A percentile compares a stretch with the other conserved stretches of the same genome.
Evolutionary conservation across 1,140 invertebrate genomes (phyloP).

Genomic region (Cydia pomonella): DNA sequence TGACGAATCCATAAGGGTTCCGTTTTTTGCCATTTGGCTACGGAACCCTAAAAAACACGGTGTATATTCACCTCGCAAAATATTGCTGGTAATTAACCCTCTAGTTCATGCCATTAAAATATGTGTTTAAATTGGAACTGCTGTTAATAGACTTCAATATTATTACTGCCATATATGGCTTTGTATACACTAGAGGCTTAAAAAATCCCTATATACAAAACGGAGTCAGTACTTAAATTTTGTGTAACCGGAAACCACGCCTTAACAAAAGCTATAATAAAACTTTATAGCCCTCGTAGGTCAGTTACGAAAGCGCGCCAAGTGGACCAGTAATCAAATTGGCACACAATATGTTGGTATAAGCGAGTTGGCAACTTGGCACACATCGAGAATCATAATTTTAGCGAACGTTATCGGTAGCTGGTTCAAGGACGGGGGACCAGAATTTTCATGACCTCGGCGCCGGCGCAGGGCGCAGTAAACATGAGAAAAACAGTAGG

Average conservation of each 20-base stretch:
- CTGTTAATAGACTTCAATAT: no score
- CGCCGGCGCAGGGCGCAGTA: not conserved
- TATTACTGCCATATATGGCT: no score
- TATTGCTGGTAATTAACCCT: no score
- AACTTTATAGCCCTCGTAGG: not conserved
- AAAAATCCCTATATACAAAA: no score
- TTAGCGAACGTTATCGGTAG: not conserved
- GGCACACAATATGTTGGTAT: not conserved
- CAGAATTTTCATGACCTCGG: not conserved
- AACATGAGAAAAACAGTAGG: not conserved
- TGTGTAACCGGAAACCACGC: not conserved
- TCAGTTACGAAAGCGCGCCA: not conserved
- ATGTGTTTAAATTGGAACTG: no score
- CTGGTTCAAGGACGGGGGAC: slow-evolving; percentile 7
- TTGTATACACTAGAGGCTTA: no score
- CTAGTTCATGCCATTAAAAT: no score
- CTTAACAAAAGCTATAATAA: not conserved
- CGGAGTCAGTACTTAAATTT: not conserved
- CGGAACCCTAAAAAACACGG: no score
- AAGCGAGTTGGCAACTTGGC: not conserved
- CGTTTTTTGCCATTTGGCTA: no score
- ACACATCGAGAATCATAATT: not conserved
- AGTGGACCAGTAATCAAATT: no score
- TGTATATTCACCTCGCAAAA: no score
- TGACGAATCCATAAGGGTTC: no score